Evolutionary conservation across 1,140 invertebrate genomes (phyloP).

Genomic region (Drosophila arizonae): DNA sequence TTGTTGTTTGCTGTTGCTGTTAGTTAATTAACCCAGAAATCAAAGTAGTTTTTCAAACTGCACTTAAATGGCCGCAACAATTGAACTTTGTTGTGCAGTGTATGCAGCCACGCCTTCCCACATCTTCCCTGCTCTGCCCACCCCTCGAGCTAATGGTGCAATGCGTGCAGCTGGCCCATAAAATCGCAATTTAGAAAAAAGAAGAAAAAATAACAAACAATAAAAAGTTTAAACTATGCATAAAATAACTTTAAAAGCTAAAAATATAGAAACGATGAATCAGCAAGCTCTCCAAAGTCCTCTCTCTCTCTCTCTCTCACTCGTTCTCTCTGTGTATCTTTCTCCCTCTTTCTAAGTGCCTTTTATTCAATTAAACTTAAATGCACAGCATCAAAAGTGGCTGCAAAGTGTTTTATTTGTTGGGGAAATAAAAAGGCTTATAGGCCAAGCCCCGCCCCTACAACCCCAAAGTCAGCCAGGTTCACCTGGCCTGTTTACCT

Average conservation of each 20-base stretch:
- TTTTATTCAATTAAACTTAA: slow-evolving; percentile 72
- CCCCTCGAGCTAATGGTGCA: not conserved
- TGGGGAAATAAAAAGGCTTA: slow-evolving; percentile 32
- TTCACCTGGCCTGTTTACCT: slow-evolving; percentile 12
- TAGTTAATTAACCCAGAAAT: slow-evolving; percentile 71
- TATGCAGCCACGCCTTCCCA: not conserved
- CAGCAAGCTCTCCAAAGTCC: not conserved
- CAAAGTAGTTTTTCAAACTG: slow-evolving; percentile 43
- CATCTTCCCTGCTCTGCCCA: not conserved
- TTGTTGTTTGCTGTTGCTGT: slow-evolving; percentile 45
- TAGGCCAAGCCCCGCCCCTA: slow-evolving; percentile 43
- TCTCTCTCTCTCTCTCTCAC: not conserved
- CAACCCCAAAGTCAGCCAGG: not conserved
- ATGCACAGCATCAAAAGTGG: slow-evolving; percentile 20
- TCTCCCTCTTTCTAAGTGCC: slow-evolving; percentile 29
- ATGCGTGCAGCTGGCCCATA: slow-evolving; percentile 58
- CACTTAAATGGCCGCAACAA: slow-evolving; percentile 34
- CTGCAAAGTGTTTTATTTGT: slow-evolving; percentile 45
- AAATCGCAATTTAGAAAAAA: slow-evolving; percentile 42
- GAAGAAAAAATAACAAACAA: slow-evolving; percentile 1
- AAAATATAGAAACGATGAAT: slow-evolving; percentile 37
- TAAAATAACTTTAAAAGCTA: slow-evolving; percentile 48
- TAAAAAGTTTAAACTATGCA: slow-evolving; percentile 17
- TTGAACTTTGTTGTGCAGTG: slow-evolving; percentile 36
- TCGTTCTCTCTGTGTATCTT: slow-evolving; percentile 1